These are phyloP conservation scores for Mercenaria mercenaria DNA, from an alignment of 1,140 invertebrate genomes.

Conservation along the genomic window DNA sequence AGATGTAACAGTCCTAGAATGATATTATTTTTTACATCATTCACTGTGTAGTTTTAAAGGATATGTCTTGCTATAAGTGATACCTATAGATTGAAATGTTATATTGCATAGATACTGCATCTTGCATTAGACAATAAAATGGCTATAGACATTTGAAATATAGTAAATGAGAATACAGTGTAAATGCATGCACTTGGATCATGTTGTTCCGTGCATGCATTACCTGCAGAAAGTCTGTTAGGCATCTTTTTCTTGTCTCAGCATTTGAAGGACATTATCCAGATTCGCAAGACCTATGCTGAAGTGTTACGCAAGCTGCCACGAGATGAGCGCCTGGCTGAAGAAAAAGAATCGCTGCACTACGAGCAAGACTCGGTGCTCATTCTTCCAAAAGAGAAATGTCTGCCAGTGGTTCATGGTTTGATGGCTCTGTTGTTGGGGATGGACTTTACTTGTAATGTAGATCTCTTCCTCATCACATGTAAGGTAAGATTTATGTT, in stretches of 20 bases:
- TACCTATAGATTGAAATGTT: no score
- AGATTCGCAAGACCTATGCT: constrained; percentile 84
- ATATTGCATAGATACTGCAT: no score
- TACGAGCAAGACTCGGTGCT: constrained; percentile 70
- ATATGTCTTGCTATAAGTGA: no score
- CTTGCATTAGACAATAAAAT: no score
- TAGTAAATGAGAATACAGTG: not conserved
- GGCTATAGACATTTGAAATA: no score
- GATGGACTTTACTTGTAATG: constrained; percentile 93
- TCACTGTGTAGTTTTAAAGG: no score
- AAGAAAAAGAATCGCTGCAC: constrained; percentile 82
- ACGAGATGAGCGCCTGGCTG: constrained; percentile 49
- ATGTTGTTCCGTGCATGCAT: not conserved
- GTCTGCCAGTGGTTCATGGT: constrained; percentile 88
- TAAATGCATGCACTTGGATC: not conserved
- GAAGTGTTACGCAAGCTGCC: constrained; percentile 77
- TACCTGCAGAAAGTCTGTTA: not conserved
- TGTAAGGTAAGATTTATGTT: constrained; percentile 92
- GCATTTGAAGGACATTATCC: constrained; percentile 86
- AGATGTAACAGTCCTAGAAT: no score
- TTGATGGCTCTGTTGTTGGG: constrained; percentile 92
- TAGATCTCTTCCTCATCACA: constrained; percentile 93
- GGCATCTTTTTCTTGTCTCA: constrained; percentile 61
- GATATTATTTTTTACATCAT: no score
- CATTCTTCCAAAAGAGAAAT: constrained; percentile 81